Conservation (phyloP, 2,888 invertebrate species). For the Lasioglossum marginatum region DNA sequence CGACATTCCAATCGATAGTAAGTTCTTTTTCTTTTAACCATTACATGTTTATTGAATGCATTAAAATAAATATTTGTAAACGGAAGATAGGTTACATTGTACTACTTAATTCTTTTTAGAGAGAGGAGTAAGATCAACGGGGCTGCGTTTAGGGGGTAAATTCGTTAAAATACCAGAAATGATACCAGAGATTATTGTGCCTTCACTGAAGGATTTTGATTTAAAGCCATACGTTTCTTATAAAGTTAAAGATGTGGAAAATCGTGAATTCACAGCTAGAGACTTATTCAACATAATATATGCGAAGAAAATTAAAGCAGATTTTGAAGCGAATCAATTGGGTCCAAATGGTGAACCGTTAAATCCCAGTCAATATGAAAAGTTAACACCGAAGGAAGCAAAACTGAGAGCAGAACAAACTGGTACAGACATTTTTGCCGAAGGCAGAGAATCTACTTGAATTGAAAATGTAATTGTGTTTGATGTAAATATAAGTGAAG, state of each 20-base stretch:
- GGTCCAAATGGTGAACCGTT: conserved; percentile 88
- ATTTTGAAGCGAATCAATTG: conserved; percentile 90
- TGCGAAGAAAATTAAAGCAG: conserved; percentile 90
- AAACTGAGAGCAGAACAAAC: conserved; percentile 89
- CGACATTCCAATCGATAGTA: conserved; percentile 89
- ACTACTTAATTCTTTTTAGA: conserved; percentile 82
- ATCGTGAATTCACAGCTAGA: conserved; percentile 93
- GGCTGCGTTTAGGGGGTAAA: conserved; percentile 86
- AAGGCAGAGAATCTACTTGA: neutral
- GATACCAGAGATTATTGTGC: conserved; percentile 96
- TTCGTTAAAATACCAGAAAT: conserved; percentile 92
- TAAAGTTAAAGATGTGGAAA: conserved; percentile 89
- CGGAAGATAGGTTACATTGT: neutral
- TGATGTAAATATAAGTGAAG: conserved; percentile 20
- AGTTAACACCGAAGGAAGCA: conserved; percentile 90
- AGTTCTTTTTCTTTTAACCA: conserved; percentile 69
- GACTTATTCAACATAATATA: conserved; percentile 94
- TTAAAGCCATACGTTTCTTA: conserved; percentile 98
- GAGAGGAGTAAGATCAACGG: conserved; percentile 89
- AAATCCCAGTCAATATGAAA: conserved; percentile 91
- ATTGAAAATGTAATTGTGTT: neutral
- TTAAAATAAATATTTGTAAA: neutral
- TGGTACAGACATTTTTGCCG: conserved; percentile 92
- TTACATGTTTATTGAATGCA: neutral
- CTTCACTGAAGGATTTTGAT: conserved; percentile 92